Base-by-base conservation (phyloP, 2,113 vertebrate species). In the Sebastes schlegelii region DNA sequence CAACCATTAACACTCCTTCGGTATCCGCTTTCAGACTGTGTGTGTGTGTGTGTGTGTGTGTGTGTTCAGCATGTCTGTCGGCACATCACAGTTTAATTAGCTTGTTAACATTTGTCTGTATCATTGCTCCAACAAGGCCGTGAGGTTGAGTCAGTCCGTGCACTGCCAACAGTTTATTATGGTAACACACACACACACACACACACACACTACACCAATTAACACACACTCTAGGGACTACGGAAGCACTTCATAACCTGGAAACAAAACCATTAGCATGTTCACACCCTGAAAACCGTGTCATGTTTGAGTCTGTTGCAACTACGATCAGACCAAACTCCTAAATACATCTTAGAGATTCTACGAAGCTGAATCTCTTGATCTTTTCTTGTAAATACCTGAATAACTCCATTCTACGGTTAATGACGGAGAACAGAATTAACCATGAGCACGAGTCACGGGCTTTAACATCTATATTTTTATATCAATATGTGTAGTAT, bases 21-120 rank as follows among this genome's bases (percentile, higher is more conserved):
- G 86, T 80, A 74, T 94, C 90, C 48, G 17, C 62, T 92, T 92
- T 90, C 88, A 91, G 74, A 61, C 63, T 57, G 1, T 72, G 69
- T 62, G 60, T 75, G 63, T 76, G 66, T 81, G 78, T 62, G 65
- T 58, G 48, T 62, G 75, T 42, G 77, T 21, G 23, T 34, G 58
- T 64, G 77, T 76, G 63, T 78, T 61, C 46, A 77, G 60, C 63
- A 11, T 12, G 85, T 89, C 89, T 89, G 87, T 93, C 83, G 88
- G 72, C 84, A 85, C 74, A 68, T 77, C 67, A 74, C 74, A 64
- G 75, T 90, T 93, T 90, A 91, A 92, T 94, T 91, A 91, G 86
- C 91, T 91, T 92, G 92, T 94, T 91, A 93, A 91, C 92, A 93
- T 93, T 91, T 93, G 81, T 89, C 84, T 90, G 74, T 87, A 86